A percentile compares a stretch with the other conserved stretches of the same genome.
These are phyloP conservation scores for Coluber constrictor DNA, from an alignment of 2,797 vertebrate genomes.

Conservation along the genomic window DNA sequence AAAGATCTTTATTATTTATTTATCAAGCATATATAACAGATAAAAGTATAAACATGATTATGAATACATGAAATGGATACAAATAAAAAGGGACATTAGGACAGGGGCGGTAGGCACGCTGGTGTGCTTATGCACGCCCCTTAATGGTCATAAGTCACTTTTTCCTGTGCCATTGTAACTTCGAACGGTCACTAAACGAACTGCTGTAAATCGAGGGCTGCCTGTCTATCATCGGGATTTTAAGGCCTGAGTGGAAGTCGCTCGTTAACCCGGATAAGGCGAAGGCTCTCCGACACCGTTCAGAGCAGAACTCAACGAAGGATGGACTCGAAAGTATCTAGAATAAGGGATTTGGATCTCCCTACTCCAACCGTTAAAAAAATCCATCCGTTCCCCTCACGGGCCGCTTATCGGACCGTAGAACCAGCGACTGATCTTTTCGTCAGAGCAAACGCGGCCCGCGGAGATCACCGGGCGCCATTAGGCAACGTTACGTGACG, in stretches of 20 bases:
- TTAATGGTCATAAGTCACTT: neutral
- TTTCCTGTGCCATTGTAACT: neutral
- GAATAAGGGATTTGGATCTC: neutral
- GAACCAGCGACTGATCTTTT: neutral
- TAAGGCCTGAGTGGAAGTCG: neutral
- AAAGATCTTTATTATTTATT: too few relatives aligned
- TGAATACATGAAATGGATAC: too few relatives aligned
- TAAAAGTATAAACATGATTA: too few relatives aligned
- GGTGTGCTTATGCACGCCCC: too few relatives aligned
- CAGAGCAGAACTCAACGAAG: neutral
- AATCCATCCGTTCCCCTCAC: neutral
- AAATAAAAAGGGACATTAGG: too few relatives aligned
- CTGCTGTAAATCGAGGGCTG: neutral
- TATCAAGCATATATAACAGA: too few relatives aligned
- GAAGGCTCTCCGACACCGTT: neutral
- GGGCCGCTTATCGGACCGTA: neutral
- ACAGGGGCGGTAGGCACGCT: too few relatives aligned
- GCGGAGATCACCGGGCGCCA: neutral
- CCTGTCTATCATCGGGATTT: neutral
- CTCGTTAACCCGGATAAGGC: neutral
- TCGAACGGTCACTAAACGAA: neutral
- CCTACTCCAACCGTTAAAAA: neutral
- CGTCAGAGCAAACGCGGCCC: neutral
- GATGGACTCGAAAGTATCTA: neutral
- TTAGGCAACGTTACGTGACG: neutral